Evolutionary conservation across 2,113 vertebrate genomes (phyloP).

Genomic region (Triplophysa rosa): DNA sequence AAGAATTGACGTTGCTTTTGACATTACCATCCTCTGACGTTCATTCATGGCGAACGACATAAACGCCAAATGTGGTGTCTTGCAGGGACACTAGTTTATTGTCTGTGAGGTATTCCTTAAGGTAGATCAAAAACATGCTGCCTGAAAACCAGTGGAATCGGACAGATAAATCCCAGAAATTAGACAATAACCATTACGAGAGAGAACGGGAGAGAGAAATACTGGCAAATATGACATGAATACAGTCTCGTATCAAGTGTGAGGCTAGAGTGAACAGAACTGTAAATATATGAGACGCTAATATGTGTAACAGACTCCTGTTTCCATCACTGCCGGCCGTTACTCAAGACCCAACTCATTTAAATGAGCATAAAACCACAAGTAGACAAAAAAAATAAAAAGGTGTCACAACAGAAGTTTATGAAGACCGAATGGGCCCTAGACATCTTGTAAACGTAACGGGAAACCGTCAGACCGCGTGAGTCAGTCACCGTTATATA

Average conservation of each 20-base stretch:
- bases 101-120: too few species aligned
- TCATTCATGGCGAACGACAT: neutral
- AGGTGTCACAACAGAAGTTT: conserved; percentile 16
- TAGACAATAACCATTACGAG: neutral
- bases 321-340: conserved; percentile 41
- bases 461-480: neutral
- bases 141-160: too few species aligned
- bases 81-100: too few species aligned
- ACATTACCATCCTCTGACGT: neutral
- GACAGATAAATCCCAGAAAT: too few species aligned
- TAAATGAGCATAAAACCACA: conserved; percentile 7
- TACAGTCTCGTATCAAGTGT: conserved; percentile 62
- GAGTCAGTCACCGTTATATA: neutral
- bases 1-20: neutral
- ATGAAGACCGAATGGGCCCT: neutral
- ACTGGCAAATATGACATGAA: conserved; percentile 44
- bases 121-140: too few species aligned
- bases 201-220: conserved; percentile 1
- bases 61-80: too few species aligned
- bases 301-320: conserved; percentile 56
- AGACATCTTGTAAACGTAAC: conserved; percentile 25
- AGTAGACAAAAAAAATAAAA: neutral
- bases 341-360: neutral
- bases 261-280: conserved; percentile 60
- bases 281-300: conserved; percentile 62